Evolutionary conservation across 2,113 vertebrate genomes (phyloP).

Genomic region (Redunca redunca): DNA sequence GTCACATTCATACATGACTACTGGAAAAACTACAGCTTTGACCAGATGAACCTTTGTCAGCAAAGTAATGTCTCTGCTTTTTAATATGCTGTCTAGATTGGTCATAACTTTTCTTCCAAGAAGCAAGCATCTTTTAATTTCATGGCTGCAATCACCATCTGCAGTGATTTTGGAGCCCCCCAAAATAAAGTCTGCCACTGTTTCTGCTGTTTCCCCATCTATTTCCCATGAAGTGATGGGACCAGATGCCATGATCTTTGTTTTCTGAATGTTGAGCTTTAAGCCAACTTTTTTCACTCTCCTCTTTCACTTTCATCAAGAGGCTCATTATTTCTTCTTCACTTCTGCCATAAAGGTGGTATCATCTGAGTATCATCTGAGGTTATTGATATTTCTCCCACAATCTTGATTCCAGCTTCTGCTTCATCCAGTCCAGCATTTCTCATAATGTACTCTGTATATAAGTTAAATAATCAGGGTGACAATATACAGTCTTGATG

Average conservation of each 20-base stretch:
- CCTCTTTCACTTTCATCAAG: neutral
- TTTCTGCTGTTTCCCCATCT: neutral
- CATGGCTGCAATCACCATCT: neutral
- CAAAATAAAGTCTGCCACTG: neutral
- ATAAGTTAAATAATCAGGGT: neutral
- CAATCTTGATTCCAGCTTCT: neutral
- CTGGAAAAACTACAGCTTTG: neutral
- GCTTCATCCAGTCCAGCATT: neutral
- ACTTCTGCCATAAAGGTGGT: neutral
- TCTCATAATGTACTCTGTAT: neutral
- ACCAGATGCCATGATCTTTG: neutral
- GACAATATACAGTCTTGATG: neutral
- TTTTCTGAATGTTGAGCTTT: neutral
- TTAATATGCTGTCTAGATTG: neutral
- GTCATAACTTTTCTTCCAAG: neutral
- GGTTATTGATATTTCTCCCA: neutral
- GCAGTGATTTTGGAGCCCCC: neutral
- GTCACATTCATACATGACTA: neutral
- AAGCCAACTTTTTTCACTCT: neutral
- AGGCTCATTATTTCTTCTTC: neutral
- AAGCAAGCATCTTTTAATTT: neutral
- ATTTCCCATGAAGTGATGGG: neutral
- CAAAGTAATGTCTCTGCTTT: neutral
- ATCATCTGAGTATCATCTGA: neutral
- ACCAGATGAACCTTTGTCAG: neutral